Base-by-base conservation (phyloP, 2,113 vertebrate species). In the Semicossyphus pulcher region DNA sequence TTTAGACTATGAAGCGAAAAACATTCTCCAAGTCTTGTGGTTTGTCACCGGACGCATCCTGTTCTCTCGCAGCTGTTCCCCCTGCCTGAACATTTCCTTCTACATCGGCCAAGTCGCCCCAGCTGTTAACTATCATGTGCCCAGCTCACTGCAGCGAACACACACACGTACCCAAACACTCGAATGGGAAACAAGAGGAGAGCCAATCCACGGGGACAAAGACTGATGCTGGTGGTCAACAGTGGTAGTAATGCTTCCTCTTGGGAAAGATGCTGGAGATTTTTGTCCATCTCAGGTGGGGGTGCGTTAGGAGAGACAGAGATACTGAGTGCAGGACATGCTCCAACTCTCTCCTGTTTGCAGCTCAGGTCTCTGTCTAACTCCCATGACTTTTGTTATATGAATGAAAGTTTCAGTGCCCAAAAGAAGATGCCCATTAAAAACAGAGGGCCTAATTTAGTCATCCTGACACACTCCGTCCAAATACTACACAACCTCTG, bases 41-140 rank as follows among this genome's bases (percentile, higher is more conserved):
- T 52, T 29, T 23, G 49, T 58, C 60, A 42, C 42, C 6, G 14
- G 31, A 29, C 32, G 12, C 66, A 64, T 74, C 52, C 5, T 41
- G 44, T 85, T 87, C 54, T 39, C 79, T 62, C 9, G 59, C 85
- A 80, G 85, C 85, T 86, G 83, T 81, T 84, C 20, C 47, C 25
- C 16, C 31, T 16, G 68, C 63, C 37, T 67, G 66, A 80, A 84
- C 41, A 61, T 86, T 80, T 75, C 60, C 59, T 54, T 59, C 53
- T 32, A 26, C 69, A 78, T 59, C 47, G 56, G 83, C 86, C 78
- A 88, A 80, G 47, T 71, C 58, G 51, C 60, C 63, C 51, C 75
- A 85, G 80, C 75, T 86, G 68, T 74, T 82, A 25, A 23, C 48
- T 41, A 12, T 81, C 75, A 78, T 76, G 66, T 82, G 78, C 65